These are phyloP conservation scores for Spodoptera frugiperda DNA, from an alignment of 1,140 invertebrate genomes.

Conservation along the genomic window DNA sequence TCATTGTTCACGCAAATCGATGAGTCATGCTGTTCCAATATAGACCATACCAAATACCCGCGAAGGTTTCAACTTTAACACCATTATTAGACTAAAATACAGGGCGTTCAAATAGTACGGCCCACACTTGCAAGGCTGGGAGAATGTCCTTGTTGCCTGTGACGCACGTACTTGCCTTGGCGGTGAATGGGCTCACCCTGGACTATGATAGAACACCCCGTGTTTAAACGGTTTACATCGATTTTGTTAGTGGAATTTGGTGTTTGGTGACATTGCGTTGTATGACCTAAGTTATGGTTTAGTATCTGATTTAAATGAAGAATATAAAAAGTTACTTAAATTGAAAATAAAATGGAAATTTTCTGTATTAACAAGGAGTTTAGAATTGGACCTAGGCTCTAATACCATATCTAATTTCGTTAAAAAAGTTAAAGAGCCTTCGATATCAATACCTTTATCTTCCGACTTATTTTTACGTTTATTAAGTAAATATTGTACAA, in stretches of 20 bases:
- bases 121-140: constrained; percentile 49
- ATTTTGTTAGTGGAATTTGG: constrained; percentile 1
- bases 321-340: no score
- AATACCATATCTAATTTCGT: no score
- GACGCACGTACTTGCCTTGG: constrained; percentile 72
- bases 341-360: no score
- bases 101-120: constrained; percentile 61
- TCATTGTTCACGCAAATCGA: constrained; percentile 13
- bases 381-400: no score
- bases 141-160: constrained; percentile 68
- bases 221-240: neutral
- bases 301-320: no score
- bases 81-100: constrained; percentile 61
- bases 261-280: neutral
- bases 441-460: no score
- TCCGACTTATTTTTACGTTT: no score
- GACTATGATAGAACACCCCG: constrained; percentile 30
- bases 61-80: constrained; percentile 57
- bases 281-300: neutral
- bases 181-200: constrained; percentile 56
- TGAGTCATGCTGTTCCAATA: constrained; percentile 38
- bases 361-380: no score
- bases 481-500: no score
- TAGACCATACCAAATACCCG: constrained; percentile 50
- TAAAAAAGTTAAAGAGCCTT: no score